Evolutionary conservation across 2,113 vertebrate species (phyloP).

Genomic region (Mohoua ochrocephala): DNA sequence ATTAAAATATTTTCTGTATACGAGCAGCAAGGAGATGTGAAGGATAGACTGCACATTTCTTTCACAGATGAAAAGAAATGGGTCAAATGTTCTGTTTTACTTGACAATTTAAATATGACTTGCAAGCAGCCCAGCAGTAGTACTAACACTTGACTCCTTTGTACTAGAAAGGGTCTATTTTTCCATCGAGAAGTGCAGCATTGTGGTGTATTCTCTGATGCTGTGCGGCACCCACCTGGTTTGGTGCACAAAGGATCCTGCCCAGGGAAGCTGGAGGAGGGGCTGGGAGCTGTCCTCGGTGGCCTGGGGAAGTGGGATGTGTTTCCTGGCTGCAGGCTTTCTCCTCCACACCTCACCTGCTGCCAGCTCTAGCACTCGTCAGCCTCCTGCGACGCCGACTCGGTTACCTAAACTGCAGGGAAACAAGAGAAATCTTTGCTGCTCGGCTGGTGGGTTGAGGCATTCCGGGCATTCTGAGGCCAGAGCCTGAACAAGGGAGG

Average conservation of each 20-base stretch:
- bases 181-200: rapidly evolving
- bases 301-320: not conserved
- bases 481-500: too few relatives aligned
- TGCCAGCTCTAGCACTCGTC: not conserved
- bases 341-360: rapidly evolving
- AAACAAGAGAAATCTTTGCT: rapidly evolving
- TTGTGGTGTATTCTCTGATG: not conserved
- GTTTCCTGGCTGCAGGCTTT: not conserved
- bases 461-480: not conserved
- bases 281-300: not conserved
- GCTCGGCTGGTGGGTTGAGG: not conserved
- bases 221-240: rapidly evolving
- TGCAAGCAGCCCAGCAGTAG: not conserved
- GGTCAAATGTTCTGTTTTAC: not conserved
- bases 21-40: not conserved
- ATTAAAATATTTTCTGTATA: not conserved
- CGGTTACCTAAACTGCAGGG: rapidly evolving
- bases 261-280: not conserved
- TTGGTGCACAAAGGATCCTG: not conserved
- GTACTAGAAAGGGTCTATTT: not conserved
- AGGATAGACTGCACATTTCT: not conserved
- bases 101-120: not conserved
- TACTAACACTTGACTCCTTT: not conserved
- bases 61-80: not conserved
- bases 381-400: rapidly evolving